These are phyloP conservation scores for Pomatorhinus ruficollis DNA, from an alignment of 2,113 vertebrate genomes.

Conservation along the genomic window DNA sequence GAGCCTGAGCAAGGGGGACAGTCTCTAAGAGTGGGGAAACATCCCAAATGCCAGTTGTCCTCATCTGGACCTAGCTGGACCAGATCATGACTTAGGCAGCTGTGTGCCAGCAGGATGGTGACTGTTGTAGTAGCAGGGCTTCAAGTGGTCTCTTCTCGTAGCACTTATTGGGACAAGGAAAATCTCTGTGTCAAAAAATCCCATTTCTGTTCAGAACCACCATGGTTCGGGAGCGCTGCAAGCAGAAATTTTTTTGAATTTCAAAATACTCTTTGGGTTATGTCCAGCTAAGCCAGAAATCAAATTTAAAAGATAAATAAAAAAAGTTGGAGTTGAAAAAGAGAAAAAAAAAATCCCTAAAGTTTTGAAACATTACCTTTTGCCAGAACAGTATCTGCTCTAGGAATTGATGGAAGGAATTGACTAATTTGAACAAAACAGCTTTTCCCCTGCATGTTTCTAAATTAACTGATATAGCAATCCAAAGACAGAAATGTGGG, in stretches of 20 bases:
- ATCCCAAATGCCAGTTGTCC: background rate
- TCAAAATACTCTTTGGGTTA: background rate
- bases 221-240: background rate
- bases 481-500: background rate
- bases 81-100: background rate
- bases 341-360: background rate
- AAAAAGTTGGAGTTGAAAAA: background rate
- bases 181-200: background rate
- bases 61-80: background rate
- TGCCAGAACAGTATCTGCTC: background rate
- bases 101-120: background rate
- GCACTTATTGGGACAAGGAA: background rate
- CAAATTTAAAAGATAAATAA: background rate
- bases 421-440: background rate
- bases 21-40: background rate
- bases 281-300: background rate
- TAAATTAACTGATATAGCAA: background rate
- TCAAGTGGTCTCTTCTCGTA: background rate
- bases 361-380: background rate
- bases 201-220: background rate
- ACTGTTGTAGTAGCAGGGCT: background rate
- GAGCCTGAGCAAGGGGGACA: background rate
- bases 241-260: background rate
- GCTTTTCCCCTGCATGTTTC: background rate
- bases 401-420: background rate